phyloP scores from a whole-genome alignment of 2,797 vertebrate species.

The Bryconaethiops microstoma region DNA sequence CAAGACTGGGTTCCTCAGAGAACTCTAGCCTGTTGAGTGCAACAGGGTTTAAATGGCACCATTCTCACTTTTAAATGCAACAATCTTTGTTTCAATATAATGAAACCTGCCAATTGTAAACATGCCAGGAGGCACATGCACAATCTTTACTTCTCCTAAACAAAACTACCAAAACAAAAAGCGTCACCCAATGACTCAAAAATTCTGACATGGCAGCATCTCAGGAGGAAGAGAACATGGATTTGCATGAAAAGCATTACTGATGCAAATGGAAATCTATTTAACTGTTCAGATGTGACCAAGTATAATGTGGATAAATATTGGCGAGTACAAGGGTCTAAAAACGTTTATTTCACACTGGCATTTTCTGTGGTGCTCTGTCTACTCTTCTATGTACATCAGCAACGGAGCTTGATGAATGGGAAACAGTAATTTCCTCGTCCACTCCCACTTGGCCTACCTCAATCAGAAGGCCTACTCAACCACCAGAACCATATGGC shows the following conservation, averaged over 20 bases:
- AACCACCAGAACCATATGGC: slow-evolving; percentile 44
- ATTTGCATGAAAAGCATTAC: not conserved
- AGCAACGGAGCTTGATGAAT: not conserved
- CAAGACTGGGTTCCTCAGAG: too few species aligned
- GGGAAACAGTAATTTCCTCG: not conserved
- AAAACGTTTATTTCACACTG: not conserved
- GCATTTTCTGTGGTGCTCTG: not conserved
- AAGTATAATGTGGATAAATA: not conserved
- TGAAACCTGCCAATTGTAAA: too few species aligned
- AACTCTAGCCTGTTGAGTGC: too few species aligned
- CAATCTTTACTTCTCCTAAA: too few species aligned
- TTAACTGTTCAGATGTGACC: not conserved
- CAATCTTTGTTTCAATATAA: not conserved
- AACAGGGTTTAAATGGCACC: not conserved
- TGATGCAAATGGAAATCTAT: not conserved
- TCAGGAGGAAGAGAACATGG: not conserved
- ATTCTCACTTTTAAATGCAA: not conserved
- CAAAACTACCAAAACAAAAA: too few species aligned
- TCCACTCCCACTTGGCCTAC: not conserved
- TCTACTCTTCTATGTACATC: not conserved
- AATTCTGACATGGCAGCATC: not conserved
- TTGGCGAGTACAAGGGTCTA: too few species aligned
- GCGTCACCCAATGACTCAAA: not conserved
- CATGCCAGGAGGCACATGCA: too few species aligned
- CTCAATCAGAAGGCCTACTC: slow-evolving; percentile 11